Evolutionary conservation across 2,888 invertebrate species (phyloP).

Genomic region (Anarsia innoxiella): DNA sequence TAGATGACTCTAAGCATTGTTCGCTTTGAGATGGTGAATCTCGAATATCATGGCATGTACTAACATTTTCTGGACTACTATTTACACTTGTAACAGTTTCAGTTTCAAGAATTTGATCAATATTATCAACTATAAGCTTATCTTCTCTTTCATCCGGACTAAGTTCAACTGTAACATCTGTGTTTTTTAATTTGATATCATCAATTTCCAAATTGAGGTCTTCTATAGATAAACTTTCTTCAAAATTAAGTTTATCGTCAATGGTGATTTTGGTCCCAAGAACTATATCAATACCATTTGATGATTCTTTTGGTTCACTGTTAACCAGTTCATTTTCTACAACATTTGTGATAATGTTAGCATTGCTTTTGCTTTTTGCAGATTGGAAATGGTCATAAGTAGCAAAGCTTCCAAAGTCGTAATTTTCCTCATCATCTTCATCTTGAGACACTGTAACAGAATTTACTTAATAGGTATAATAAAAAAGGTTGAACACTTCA

Average conservation of each 20-base stretch:
- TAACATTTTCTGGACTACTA: too few relatives aligned
- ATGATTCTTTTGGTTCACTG: conserved; percentile 15
- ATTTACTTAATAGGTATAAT: too few relatives aligned
- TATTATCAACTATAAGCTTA: too few relatives aligned
- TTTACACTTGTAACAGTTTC: too few relatives aligned
- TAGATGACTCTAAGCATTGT: too few relatives aligned
- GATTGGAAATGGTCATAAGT: conserved; percentile 41
- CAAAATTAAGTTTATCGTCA: conserved; percentile 30
- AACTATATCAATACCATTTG: conserved; percentile 12
- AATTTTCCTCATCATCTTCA: conserved; percentile 51
- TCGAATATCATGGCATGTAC: too few relatives aligned
- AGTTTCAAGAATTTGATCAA: background rate
- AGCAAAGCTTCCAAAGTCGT: conserved; percentile 50
- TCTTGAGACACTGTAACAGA: conserved; percentile 58
- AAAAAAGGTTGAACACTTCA: too few relatives aligned
- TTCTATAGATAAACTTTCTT: conserved; percentile 45
- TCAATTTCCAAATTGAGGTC: conserved; percentile 51
- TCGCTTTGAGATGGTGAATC: too few relatives aligned
- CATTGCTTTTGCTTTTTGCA: conserved; percentile 15
- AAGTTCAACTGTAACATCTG: conserved; percentile 1
- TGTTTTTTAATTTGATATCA: conserved; percentile 24
- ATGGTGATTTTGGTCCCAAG: conserved; percentile 19
- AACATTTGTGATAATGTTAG: background rate
- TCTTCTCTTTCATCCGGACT: background rate
- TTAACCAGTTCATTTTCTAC: conserved; percentile 1